Percentiles rank a stretch among this genome's conserved stretches.
phyloP scores from a whole-genome alignment of 2,113 vertebrate species.

The Orientallactaga bullata region DNA sequence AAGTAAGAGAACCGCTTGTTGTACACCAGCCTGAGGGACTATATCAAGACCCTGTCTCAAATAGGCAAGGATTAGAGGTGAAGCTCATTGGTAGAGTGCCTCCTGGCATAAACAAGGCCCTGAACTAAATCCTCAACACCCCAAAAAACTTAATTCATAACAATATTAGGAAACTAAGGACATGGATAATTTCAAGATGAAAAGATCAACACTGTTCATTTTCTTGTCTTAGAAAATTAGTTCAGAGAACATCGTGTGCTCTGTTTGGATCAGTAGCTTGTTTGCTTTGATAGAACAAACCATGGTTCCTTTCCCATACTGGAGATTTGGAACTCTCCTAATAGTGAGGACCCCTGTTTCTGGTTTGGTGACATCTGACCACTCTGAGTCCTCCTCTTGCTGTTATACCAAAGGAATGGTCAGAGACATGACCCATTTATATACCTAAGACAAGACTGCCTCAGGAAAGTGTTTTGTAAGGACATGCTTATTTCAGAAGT shows the following conservation, averaged over 20 bases:
- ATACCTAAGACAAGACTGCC: too few relatives aligned
- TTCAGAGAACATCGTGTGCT: neutral
- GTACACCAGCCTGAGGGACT: neutral
- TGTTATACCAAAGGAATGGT: too few relatives aligned
- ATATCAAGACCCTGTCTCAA: neutral
- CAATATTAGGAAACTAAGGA: neutral
- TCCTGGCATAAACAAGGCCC: neutral
- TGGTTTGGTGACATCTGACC: neutral
- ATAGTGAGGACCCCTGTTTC: neutral
- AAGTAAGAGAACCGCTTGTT: neutral
- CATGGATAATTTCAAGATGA: neutral
- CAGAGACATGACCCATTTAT: too few relatives aligned
- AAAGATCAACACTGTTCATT: neutral
- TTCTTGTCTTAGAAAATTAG: neutral
- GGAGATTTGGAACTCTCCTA: neutral
- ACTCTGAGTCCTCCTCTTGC: too few relatives aligned
- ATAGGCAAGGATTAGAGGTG: neutral
- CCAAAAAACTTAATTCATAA: neutral
- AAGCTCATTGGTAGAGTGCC: neutral
- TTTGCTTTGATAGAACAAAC: neutral
- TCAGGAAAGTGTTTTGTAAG: too few relatives aligned
- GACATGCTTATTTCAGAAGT: too few relatives aligned
- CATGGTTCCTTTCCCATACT: neutral
- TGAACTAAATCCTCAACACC: neutral
- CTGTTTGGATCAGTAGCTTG: neutral